Evolutionary conservation across 2,888 invertebrate species (phyloP), one percentile per base, ranked within the genome.

Genomic region (Monoplex corrugatus): DNA sequence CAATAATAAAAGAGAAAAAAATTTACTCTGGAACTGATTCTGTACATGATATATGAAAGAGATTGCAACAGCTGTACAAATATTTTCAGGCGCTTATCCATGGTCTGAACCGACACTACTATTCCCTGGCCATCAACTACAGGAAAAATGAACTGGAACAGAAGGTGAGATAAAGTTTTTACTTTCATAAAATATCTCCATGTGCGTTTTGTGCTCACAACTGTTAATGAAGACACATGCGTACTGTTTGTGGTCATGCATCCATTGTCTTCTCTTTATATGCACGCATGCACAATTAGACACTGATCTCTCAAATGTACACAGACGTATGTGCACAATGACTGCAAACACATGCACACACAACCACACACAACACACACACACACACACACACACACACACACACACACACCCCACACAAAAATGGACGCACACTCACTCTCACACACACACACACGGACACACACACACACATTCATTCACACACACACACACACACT

Each of bases 61-160:
- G n/a, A n/a, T n/a, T n/a, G n/a, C n/a, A n/a, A n/a, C n/a, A n/a
- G 68, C 32, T 43, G 38, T 38, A 16, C 13, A 13, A 1, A 75
- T 75, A 38, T 2, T 89, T 95, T n/a, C 95, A 99, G 97, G 99
- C 99, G 63, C 97, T 99, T 90, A 99, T 99, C 93, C 99, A 99
- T 95, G 99, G 99, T 28, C 97, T 99, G 45, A 99, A 99, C 96
- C 97, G 99, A 92, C 99, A 99, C 96, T 99, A 99, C 96, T 99
- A 99, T 96, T 99, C 99, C 78, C 99, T 99, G 95, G 99, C 99
- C 96, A 99, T 99, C 96, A 99, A 99, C 96, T 99, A 99, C 96
- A 97, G 99, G 93, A 99, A 99, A 96, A 99, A 99, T 96, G 99
- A 99, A 96, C 96, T 99, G 91, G 99, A 99, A 96, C 99, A 99